Base-by-base conservation (phyloP, 1,140 invertebrate species). In the Glomeris maerens region DNA sequence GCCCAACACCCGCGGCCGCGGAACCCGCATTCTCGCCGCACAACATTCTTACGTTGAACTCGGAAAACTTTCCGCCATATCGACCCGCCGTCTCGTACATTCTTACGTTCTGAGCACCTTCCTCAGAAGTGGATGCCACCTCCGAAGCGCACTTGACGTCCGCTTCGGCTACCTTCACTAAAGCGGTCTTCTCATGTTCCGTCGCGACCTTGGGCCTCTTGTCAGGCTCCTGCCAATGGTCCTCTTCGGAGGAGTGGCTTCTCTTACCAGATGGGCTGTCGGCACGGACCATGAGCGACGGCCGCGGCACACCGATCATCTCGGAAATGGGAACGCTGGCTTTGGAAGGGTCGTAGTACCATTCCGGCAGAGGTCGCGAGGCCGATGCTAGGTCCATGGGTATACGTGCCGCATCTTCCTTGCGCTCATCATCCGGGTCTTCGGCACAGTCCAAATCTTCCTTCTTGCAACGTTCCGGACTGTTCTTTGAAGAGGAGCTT, bases 281-380 rank as follows among this genome's bases (percentile, higher is more conserved):
- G 5, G 10, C 22, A 23, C 4, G 10, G 7, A 4, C 25, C 21
- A 46, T 4, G 5, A 26, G 7, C 5, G 45, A 50, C 7, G 49
- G 49, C 28, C 49, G 49, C 4, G 49, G 49, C 29, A 28, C 17
- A 3, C 49, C 49, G 38, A 50, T 50, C 49, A 50, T 50, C 36
- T 50, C 49, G 17, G 7, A 7, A 4, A 50, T 26, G 3, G 49
- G 49, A 17, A 50, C 26, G 21, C 23, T 7, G 2, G 49, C 20
- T 45, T 50, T 50, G 21, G 25, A 45, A 2, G 49, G 49, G 38
- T 50, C 49, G 5, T 45, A 29, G 27, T 50, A 50, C 49, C 49
- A 50, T 26, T 50, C 49, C 17, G 49, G 49, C 25, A 50, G 38
- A 4, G 49, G 49, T 41, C 17, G 20, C 10, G 5, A 21, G 20